Conservation (phyloP, 2,113 vertebrate genomes). For the Stercorarius parasiticus region DNA sequence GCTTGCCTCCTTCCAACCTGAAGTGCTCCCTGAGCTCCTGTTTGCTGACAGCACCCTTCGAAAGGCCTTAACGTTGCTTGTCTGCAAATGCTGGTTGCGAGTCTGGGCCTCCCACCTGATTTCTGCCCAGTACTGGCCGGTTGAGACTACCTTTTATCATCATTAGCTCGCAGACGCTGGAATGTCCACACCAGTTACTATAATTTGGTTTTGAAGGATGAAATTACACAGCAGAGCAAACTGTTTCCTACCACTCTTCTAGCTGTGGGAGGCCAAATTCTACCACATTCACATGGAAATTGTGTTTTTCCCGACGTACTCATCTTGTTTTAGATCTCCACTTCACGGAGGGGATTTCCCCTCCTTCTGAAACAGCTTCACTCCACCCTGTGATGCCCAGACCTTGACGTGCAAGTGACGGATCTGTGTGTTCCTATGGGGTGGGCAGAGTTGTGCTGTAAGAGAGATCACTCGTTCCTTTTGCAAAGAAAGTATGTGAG, state of each 20-base stretch:
- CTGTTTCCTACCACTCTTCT: background rate
- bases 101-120: background rate
- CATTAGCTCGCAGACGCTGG: background rate
- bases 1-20: background rate
- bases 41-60: background rate
- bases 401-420: background rate
- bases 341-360: background rate
- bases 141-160: background rate
- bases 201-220: constrained; percentile 19
- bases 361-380: background rate
- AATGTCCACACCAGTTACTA: background rate
- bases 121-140: background rate
- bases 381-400: background rate
- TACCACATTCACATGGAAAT: background rate
- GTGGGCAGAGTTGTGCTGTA: background rate
- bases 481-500: background rate
- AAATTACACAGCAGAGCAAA: constrained; percentile 11
- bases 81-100: background rate
- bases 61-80: background rate
- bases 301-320: background rate
- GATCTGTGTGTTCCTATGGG: background rate
- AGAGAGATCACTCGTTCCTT: background rate
- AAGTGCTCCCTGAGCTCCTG: background rate
- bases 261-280: constrained; percentile 12
- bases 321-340: constrained; percentile 8